Base-by-base conservation (phyloP, 2,888 invertebrate genomes). In the Morpho deidamia region DNA sequence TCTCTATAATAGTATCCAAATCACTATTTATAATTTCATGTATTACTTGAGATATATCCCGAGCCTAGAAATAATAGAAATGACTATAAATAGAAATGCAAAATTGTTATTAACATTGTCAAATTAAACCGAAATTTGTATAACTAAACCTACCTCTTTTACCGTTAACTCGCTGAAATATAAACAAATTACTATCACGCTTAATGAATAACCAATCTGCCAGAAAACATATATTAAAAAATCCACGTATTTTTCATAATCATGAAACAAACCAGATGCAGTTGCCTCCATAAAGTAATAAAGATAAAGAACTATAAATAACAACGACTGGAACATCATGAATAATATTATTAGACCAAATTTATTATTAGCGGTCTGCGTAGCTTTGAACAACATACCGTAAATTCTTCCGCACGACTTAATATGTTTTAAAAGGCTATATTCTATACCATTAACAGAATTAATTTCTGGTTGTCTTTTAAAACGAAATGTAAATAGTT, bases 201-300 rank as follows among this genome's bases (percentile, higher is more conserved):
- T 67, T 0, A 72, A 3, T 1, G 75, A 66, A 56, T 76, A 79
- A 0, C 55, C 57, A 32, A 78, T 74, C 57, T 80, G 78, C 83
- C 83, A 84, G 42, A 69, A 67, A 0, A 76, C 70, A 53, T 78
- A 82, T 41, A 78, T 61, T 11, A 80, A 49, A 44, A 83, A 82
- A 34, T 72, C 62, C 0, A 72, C 51, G 49, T 80, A 85, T 61
- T 65, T 72, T 5, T 64, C 60, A 8, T 71, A 43, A 45, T 84
- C 77, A 8, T 75, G 73, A 35, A 79, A 81, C 47, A 83, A 63
- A 0, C 83, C 78, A 0, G 74, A 69, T 0, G 82, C 81, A 0
- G 81, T 83, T 5, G 82, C 85, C 58, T 84, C 85, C 83, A 85
- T 81, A 38, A 85, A 78, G 59, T 84, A 84, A 60, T 81, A 84